phyloP scores from a whole-genome alignment of 1,140 invertebrate species.

The Centruroides vittatus region DNA sequence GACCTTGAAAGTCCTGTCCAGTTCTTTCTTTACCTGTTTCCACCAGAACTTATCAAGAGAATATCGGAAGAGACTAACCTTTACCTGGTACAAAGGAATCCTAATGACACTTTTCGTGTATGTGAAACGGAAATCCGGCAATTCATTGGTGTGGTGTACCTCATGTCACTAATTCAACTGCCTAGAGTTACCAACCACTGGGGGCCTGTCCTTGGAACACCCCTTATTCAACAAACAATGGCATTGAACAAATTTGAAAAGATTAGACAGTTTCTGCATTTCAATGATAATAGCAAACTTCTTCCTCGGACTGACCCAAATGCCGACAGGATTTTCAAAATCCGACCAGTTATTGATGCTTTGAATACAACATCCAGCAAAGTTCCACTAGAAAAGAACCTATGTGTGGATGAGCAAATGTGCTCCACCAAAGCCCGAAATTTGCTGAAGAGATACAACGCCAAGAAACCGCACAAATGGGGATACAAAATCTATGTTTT shows the following conservation, averaged over 20 bases:
- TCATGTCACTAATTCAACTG: too few relatives aligned
- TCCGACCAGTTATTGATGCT: background rate
- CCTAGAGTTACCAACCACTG: too few relatives aligned
- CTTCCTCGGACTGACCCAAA: background rate
- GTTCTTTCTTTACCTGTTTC: too few relatives aligned
- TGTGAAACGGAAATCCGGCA: too few relatives aligned
- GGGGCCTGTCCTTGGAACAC: too few relatives aligned
- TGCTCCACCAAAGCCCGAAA: background rate
- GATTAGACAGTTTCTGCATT: background rate
- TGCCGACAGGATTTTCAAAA: background rate
- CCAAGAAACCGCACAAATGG: background rate
- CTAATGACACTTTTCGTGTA: too few relatives aligned
- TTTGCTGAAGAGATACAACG: background rate
- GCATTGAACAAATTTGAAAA: background rate
- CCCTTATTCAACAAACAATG: background rate
- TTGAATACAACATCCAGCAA: background rate
- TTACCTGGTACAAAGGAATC: too few relatives aligned
- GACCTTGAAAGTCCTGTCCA: too few relatives aligned
- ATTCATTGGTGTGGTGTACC: too few relatives aligned
- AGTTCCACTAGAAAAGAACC: background rate
- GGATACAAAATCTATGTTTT: background rate
- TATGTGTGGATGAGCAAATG: slow-evolving; percentile 1
- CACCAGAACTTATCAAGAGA: too few relatives aligned
- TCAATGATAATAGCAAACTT: background rate
- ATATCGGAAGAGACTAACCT: too few relatives aligned